phyloP scores from a whole-genome alignment of 30 jellyfish, hydroid and myxozoan species.

The Catostylus mosaicus region DNA sequence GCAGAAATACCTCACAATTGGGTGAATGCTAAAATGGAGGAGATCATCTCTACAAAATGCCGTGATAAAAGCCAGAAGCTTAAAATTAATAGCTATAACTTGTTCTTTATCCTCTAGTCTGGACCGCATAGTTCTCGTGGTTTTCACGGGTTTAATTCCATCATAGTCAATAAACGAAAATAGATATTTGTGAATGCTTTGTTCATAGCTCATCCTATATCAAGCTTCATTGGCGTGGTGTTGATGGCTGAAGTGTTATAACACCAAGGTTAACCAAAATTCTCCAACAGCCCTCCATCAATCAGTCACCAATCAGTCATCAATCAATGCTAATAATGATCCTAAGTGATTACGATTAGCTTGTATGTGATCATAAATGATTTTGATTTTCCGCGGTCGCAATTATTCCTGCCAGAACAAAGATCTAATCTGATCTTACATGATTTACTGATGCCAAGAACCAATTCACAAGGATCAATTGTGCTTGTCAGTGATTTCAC shows the following conservation, averaged over 20 bases:
- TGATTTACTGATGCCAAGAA: no score
- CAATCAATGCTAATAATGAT: no score
- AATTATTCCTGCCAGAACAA: no score
- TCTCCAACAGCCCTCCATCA: no score
- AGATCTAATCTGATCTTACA: no score
- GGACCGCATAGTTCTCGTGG: conserved; percentile 66
- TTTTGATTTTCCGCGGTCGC: no score
- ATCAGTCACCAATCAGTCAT: no score
- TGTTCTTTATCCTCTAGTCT: conserved; percentile 37
- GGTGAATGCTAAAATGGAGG: conserved; percentile 8
- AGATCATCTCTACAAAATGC: conserved; percentile 12
- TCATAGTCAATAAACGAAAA: not conserved
- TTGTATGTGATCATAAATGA: no score
- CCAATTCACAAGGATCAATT: no score
- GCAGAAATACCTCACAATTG: no score
- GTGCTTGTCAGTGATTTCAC: no score
- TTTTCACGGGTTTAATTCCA: conserved; percentile 26
- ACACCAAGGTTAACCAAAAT: conserved; percentile 4
- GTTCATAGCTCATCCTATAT: not conserved
- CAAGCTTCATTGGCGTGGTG: not conserved
- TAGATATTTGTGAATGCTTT: conserved; percentile 5
- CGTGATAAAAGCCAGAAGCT: conserved; percentile 35
- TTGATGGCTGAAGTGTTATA: not conserved
- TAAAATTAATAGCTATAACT: conserved; percentile 26
- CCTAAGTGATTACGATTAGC: no score